phyloP scores from a whole-genome alignment of 2,888 invertebrate genomes.

The Caenorhabditis sp. region DNA sequence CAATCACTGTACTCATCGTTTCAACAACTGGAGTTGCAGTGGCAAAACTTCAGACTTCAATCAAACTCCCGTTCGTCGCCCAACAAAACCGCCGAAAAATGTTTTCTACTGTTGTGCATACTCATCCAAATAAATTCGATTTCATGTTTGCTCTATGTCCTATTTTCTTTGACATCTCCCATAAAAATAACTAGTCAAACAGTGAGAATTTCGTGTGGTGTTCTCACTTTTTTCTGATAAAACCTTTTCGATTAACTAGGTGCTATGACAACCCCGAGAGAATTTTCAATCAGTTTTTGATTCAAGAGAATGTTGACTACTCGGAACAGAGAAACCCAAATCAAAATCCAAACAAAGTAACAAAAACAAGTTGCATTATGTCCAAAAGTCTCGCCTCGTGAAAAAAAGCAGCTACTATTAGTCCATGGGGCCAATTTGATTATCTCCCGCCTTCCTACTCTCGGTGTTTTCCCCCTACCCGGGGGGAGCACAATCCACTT shows the following conservation, averaged over 20 bases:
- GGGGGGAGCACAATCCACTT: slow-evolving; percentile 53
- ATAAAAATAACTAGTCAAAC: slow-evolving; percentile 2
- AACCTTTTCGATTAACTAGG: slow-evolving; percentile 6
- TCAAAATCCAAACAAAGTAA: neutral
- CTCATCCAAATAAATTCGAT: neutral
- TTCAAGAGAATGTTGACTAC: too few species aligned
- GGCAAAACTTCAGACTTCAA: too few species aligned
- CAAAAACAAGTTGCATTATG: slow-evolving; percentile 26
- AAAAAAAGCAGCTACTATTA: slow-evolving; percentile 54
- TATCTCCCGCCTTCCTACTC: slow-evolving; percentile 41
- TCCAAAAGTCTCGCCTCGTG: slow-evolving; percentile 5
- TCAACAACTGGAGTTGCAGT: too few species aligned
- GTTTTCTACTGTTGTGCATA: neutral
- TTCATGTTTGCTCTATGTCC: neutral
- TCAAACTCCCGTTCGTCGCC: too few species aligned
- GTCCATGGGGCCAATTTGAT: slow-evolving; percentile 57
- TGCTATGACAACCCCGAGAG: slow-evolving; percentile 7
- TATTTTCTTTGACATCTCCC: neutral
- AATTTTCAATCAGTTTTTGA: too few species aligned
- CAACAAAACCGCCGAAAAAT: too few species aligned
- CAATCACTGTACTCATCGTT: too few species aligned
- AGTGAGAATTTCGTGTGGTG: too few species aligned
- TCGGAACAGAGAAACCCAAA: neutral
- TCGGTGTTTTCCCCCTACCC: slow-evolving; percentile 24
- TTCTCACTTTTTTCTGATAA: neutral